These are phyloP conservation scores for Caenorhabditis wallacei DNA, from an alignment of 2,888 invertebrate species.

Conservation along the genomic window DNA sequence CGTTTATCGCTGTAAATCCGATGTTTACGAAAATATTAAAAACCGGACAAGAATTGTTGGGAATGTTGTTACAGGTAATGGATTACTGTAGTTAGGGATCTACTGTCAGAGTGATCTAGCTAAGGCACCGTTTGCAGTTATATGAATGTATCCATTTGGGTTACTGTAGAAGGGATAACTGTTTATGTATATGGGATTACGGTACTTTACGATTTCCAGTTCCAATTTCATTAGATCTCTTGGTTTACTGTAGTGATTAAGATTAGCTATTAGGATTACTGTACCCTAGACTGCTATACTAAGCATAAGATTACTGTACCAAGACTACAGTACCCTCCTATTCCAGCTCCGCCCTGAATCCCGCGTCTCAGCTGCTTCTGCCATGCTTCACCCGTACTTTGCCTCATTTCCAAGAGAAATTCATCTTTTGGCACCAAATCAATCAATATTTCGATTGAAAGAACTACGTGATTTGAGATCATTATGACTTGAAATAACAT, in stretches of 20 bases:
- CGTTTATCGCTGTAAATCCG: conserved; percentile 69
- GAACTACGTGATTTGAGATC: conserved; percentile 64
- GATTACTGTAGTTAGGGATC: too few species aligned
- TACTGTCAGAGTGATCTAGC: neutral
- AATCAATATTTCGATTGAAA: conserved; percentile 76
- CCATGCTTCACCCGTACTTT: conserved; percentile 94
- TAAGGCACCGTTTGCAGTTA: too few species aligned
- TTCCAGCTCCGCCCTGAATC: conserved; percentile 88
- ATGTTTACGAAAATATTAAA: conserved; percentile 70
- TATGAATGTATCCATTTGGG: too few species aligned
- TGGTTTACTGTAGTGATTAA: too few species aligned
- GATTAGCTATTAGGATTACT: too few species aligned
- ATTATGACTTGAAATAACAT: conserved; percentile 27
- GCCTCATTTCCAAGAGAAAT: conserved; percentile 92
- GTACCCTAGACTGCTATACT: too few species aligned
- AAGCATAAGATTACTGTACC: too few species aligned
- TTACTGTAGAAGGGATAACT: too few species aligned
- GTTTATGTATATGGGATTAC: too few species aligned
- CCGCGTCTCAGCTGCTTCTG: conserved; percentile 92
- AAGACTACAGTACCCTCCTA: too few species aligned
- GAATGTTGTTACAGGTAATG: conserved; percentile 78
- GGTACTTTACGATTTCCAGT: too few species aligned
- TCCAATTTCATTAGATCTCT: too few species aligned
- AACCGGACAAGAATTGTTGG: conserved; percentile 76
- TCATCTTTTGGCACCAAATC: conserved; percentile 89